phyloP scores from a whole-genome alignment of 2,888 invertebrate genomes.

The Auanema freiburgensis region DNA sequence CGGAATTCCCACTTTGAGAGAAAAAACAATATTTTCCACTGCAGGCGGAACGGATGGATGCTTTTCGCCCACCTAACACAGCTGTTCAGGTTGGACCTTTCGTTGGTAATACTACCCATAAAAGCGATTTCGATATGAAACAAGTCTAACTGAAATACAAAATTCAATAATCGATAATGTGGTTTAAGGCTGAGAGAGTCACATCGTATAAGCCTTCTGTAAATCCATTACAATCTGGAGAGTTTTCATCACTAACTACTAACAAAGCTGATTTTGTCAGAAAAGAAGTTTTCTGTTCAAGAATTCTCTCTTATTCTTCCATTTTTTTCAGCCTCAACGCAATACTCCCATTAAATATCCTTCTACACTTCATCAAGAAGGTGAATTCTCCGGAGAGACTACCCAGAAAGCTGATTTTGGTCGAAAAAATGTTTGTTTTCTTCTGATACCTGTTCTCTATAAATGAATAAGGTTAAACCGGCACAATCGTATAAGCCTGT shows the following conservation, averaged over 20 bases:
- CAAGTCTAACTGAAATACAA: constrained; percentile 13
- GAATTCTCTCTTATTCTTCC: not conserved
- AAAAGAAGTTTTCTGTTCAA: constrained; percentile 13
- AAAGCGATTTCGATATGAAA: constrained; percentile 36
- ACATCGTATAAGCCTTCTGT: not conserved
- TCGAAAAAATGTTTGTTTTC: constrained; percentile 25
- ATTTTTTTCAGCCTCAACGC: not conserved
- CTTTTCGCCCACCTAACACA: constrained; percentile 25
- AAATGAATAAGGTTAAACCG: too few species aligned
- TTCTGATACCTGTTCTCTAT: not conserved
- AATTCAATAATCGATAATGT: not conserved
- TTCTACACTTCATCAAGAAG: constrained; percentile 10
- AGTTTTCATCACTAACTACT: constrained; percentile 11
- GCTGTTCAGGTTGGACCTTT: constrained; percentile 35
- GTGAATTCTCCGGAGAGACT: constrained; percentile 37
- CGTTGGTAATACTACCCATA: constrained; percentile 37
- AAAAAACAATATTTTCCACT: constrained; percentile 5
- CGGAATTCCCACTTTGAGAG: not conserved
- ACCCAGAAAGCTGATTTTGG: constrained; percentile 40
- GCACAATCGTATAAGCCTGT: not conserved
- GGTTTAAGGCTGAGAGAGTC: not conserved
- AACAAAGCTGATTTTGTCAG: constrained; percentile 17
- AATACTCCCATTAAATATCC: not conserved
- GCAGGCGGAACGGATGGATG: constrained; percentile 22
- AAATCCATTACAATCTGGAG: not conserved